Conservation (phyloP, 2,888 invertebrate genomes). For the Lasioglossum pauxillum region DNA sequence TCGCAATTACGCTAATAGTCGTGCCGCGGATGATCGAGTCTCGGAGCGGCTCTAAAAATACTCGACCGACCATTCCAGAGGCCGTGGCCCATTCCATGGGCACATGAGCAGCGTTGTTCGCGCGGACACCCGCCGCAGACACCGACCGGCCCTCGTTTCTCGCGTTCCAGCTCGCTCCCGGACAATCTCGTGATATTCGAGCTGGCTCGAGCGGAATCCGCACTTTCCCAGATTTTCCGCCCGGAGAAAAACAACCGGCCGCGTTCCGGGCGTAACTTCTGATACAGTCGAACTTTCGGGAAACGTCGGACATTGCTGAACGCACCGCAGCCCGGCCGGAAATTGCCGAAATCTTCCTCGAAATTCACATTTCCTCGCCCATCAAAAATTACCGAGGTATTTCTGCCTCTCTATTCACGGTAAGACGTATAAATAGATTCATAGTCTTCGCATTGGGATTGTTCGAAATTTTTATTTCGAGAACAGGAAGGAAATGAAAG, state of each 20-base stretch:
- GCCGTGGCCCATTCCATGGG: constrained; percentile 48
- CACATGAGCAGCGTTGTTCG: constrained; percentile 18
- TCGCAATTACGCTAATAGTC: constrained; percentile 49
- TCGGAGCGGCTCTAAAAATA: constrained; percentile 63
- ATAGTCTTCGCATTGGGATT: too few species aligned
- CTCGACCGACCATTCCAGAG: constrained; percentile 45
- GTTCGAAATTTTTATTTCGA: too few species aligned
- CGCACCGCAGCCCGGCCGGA: neutral
- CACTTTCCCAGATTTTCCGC: neutral
- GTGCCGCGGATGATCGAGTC: constrained; percentile 40
- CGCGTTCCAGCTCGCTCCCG: constrained; percentile 17
- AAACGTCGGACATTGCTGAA: neutral
- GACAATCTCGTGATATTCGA: constrained; percentile 17
- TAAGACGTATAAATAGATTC: too few species aligned
- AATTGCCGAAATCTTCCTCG: neutral
- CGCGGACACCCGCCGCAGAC: neutral
- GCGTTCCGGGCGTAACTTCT: neutral
- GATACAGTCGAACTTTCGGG: neutral
- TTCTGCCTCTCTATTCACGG: neutral
- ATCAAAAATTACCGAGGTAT: neutral
- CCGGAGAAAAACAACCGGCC: neutral
- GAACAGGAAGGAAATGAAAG: neutral
- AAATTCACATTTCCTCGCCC: neutral
- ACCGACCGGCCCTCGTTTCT: constrained; percentile 12
- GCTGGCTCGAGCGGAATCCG: constrained; percentile 19